These are phyloP conservation scores for Acrobeloides nanus DNA, from an alignment of 2,888 invertebrate species.

Conservation along the genomic window DNA sequence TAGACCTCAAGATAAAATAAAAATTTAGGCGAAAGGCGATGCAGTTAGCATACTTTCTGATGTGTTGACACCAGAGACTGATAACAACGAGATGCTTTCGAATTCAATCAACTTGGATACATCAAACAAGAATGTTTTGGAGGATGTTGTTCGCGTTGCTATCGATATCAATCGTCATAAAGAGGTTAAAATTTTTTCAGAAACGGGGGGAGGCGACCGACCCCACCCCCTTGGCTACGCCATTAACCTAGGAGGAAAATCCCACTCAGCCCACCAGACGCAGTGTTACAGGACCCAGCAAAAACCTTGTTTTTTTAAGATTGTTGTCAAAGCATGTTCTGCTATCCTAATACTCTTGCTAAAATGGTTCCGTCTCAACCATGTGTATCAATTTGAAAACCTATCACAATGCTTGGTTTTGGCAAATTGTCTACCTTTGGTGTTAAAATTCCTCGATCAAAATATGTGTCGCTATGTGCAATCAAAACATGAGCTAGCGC, in stretches of 20 bases:
- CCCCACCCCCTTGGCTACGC: constrained; percentile 14
- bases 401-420: constrained; percentile 94
- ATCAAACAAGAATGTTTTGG: constrained; percentile 33
- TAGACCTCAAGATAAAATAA: neutral
- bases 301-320: constrained; percentile 63
- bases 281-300: no score
- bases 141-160: constrained; percentile 62
- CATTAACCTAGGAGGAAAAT: no score
- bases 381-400: constrained; percentile 97
- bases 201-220: no score
- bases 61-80: constrained; percentile 67
- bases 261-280: no score
- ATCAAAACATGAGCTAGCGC: constrained; percentile 69
- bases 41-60: constrained; percentile 97
- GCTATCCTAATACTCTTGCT: constrained; percentile 79
- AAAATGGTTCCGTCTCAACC: constrained; percentile 94
- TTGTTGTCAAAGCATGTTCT: constrained; percentile 90
- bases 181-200: no score
- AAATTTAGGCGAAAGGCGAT: constrained; percentile 80
- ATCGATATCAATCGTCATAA: constrained; percentile 97
- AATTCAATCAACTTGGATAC: constrained; percentile 48
- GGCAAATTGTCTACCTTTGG: constrained; percentile 95
- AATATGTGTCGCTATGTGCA: constrained; percentile 88
- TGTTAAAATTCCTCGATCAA: constrained; percentile 96
- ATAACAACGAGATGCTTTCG: constrained; percentile 49